phyloP scores from a whole-genome alignment of 2,113 vertebrate genomes.

The Coregonus clupeaformis region DNA sequence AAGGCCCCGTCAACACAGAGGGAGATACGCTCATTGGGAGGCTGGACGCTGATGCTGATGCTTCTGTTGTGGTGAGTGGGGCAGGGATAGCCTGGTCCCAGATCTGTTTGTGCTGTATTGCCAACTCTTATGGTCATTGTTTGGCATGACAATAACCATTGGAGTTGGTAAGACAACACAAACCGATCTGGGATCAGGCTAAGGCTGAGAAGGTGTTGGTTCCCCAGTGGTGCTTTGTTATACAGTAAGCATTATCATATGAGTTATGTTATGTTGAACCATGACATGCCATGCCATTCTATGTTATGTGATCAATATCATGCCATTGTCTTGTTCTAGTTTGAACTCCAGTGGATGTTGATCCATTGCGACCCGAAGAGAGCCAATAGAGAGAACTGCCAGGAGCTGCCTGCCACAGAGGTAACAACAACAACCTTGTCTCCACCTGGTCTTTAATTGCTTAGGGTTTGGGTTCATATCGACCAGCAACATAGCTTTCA shows the following conservation, averaged over 20 bases:
- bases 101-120: neutral
- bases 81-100: too few species aligned
- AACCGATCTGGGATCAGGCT: conserved; percentile 11
- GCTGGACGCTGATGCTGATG: conserved; percentile 71
- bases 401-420: conserved; percentile 76
- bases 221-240: neutral
- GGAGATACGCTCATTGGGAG: conserved; percentile 79
- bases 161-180: too few species aligned
- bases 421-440: conserved; percentile 47
- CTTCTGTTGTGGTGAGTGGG: conserved; percentile 77
- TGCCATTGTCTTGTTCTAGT: conserved; percentile 59
- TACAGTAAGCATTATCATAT: conserved; percentile 3
- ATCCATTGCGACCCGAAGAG: conserved; percentile 82
- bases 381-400: conserved; percentile 79
- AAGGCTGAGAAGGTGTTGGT: neutral
- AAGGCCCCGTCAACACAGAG: conserved; percentile 76
- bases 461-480: conserved; percentile 36
- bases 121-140: conserved; percentile 12
- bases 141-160: too few species aligned
- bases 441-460: conserved; percentile 25
- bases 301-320: neutral
- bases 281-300: neutral
- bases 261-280: neutral
- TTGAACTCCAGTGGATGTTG: conserved; percentile 84
- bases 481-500: conserved; percentile 13